phyloP scores from a whole-genome alignment of 2,797 vertebrate genomes.

The Phataginus tricuspis region DNA sequence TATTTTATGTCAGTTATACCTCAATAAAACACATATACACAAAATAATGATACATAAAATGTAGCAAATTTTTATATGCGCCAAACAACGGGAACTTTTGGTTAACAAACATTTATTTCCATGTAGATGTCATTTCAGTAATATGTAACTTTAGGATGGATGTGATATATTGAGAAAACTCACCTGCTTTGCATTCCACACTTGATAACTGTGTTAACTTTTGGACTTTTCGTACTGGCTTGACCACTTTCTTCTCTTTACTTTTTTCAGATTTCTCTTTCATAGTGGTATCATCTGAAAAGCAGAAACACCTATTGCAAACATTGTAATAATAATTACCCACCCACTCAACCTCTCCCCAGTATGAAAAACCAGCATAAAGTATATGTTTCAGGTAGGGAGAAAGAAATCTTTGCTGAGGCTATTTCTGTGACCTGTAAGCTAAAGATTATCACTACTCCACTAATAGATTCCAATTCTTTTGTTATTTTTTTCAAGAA shows the following conservation, averaged over 20 bases:
- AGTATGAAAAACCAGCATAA: conserved; percentile 10
- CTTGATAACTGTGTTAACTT: conserved; percentile 87
- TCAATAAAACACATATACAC: conserved; percentile 2
- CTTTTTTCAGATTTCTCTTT: conserved; percentile 84
- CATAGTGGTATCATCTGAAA: conserved; percentile 82
- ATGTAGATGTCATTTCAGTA: not conserved
- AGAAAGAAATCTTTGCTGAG: not conserved
- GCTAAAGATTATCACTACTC: not conserved
- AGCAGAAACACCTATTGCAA: conserved; percentile 61
- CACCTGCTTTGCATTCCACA: conserved; percentile 92
- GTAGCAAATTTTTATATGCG: conserved; percentile 18
- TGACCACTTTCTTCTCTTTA: conserved; percentile 84
- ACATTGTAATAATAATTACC: not conserved
- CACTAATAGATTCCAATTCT: not conserved
- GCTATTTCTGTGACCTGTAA: not conserved
- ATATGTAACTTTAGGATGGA: not conserved
- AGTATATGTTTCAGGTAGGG: not conserved
- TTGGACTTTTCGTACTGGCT: conserved; percentile 92
- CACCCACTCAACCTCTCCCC: not conserved
- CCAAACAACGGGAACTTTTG: conserved; percentile 43
- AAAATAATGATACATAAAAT: conserved; percentile 24
- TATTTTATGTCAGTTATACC: not conserved
- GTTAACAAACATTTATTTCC: not conserved
- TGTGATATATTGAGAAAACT: conserved; percentile 44
- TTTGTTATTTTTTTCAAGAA: not conserved